A percentile compares a stretch with the other conserved stretches of the same genome.
phyloP scores from a whole-genome alignment of 2,797 vertebrate species.

The Danionella dracula region DNA sequence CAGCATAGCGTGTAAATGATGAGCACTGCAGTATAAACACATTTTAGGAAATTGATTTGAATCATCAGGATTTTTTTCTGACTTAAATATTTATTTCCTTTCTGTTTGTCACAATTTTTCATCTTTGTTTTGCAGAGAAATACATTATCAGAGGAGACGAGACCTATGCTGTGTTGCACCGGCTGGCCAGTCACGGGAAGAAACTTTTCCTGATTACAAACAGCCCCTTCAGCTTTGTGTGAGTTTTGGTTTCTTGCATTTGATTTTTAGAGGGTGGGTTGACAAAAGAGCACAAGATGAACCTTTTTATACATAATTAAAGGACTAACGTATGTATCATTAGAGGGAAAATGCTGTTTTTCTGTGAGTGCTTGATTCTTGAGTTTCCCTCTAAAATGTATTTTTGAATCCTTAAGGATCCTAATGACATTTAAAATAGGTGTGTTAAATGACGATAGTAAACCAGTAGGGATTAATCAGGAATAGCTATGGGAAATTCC shows the following conservation, averaged over 20 bases:
- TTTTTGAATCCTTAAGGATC: no score
- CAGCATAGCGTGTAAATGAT: background rate
- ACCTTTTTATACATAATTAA: no score
- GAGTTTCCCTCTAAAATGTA: no score
- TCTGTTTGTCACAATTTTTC: background rate
- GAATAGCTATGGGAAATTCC: no score
- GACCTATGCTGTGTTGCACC: slow-evolving; percentile 74
- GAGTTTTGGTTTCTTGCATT: slow-evolving; percentile 46
- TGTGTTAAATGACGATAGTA: no score
- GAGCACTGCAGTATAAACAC: background rate
- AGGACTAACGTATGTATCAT: no score
- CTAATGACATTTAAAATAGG: no score
- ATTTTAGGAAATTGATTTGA: background rate
- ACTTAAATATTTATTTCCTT: background rate
- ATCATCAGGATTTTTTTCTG: background rate
- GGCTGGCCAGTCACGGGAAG: slow-evolving; percentile 67
- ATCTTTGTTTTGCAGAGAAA: slow-evolving; percentile 60
- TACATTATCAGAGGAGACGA: slow-evolving; percentile 77
- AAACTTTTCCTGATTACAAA: slow-evolving; percentile 83
- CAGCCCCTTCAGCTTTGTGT: slow-evolving; percentile 86
- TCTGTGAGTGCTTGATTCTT: no score
- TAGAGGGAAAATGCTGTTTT: no score
- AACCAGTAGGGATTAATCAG: no score
- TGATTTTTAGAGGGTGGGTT: no score
- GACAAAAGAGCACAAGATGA: no score